phyloP scores from a whole-genome alignment of 1,140 invertebrate genomes.

The Hypsibius dujardini region DNA sequence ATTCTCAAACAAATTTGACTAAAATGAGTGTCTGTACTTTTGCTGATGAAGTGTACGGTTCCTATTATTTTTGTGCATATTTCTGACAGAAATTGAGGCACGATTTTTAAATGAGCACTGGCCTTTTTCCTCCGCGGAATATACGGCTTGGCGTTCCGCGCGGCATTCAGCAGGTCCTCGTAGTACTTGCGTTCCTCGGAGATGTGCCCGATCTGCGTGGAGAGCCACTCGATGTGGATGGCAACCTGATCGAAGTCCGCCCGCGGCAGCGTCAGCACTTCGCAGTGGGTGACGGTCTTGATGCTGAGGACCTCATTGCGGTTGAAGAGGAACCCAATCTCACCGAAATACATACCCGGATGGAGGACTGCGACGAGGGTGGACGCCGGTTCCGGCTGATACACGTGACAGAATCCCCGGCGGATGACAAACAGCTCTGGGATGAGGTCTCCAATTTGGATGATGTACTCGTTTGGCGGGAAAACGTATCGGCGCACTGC shows the following conservation, averaged over 20 bases:
- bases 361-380: not conserved
- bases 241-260: constrained; percentile 1
- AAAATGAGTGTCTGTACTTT: no score
- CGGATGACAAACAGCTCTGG: constrained; percentile 5
- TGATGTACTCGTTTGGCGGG: constrained; percentile 4
- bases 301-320: not conserved
- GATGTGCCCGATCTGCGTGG: not conserved
- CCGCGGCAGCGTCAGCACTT: not conserved
- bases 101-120: no score
- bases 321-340: constrained; percentile 13
- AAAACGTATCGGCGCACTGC: constrained; percentile 8
- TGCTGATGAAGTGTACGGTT: no score
- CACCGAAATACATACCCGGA: constrained; percentile 5
- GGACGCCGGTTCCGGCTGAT: not conserved
- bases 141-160: no score
- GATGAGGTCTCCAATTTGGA: constrained; percentile 9
- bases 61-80: no score
- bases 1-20: no score
- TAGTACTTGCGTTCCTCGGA: no score
- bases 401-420: constrained; percentile 9
- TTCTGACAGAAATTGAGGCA: no score
- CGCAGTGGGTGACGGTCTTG: constrained; percentile 14
- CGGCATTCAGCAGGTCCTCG: no score
- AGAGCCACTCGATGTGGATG: not conserved
- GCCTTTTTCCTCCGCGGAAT: no score